Evolutionary conservation across 2,888 invertebrate species (phyloP).

Genomic region (Leucophenga maculata): DNA sequence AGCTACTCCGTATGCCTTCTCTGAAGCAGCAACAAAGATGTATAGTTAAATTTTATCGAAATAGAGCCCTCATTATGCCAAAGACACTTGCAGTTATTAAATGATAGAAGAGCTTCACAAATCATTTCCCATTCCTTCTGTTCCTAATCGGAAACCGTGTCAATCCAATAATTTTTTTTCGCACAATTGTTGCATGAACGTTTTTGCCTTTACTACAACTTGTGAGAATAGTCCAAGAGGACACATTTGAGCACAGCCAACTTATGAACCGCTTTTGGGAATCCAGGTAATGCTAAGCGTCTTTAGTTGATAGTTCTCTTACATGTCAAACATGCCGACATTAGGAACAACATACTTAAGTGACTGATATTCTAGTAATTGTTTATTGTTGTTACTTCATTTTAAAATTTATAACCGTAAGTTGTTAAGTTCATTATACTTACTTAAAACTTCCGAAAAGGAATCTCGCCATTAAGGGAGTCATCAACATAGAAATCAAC

Average conservation of each 20-base stretch:
- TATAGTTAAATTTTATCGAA: too few relatives aligned
- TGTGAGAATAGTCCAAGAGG: background rate
- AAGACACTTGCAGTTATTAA: too few relatives aligned
- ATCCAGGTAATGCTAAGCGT: background rate
- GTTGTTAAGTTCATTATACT: conserved; percentile 10
- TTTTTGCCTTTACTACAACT: background rate
- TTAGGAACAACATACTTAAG: background rate
- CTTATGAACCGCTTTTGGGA: too few relatives aligned
- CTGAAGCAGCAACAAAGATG: too few relatives aligned
- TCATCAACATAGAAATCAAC: background rate
- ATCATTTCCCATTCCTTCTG: background rate
- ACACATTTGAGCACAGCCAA: too few relatives aligned
- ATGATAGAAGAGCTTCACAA: too few relatives aligned
- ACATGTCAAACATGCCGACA: background rate
- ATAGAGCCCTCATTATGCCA: too few relatives aligned
- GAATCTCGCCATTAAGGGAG: background rate
- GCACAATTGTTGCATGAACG: background rate
- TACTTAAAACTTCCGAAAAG: background rate
- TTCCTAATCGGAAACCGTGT: too few relatives aligned
- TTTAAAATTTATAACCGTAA: background rate
- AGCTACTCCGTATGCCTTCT: too few relatives aligned
- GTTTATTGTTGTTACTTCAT: background rate
- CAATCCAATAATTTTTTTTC: too few relatives aligned
- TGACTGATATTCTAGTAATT: background rate
- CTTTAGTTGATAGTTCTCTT: background rate